These are phyloP conservation scores for Brevimyrus niger DNA, from an alignment of 2,113 vertebrate genomes.

Conservation along the genomic window DNA sequence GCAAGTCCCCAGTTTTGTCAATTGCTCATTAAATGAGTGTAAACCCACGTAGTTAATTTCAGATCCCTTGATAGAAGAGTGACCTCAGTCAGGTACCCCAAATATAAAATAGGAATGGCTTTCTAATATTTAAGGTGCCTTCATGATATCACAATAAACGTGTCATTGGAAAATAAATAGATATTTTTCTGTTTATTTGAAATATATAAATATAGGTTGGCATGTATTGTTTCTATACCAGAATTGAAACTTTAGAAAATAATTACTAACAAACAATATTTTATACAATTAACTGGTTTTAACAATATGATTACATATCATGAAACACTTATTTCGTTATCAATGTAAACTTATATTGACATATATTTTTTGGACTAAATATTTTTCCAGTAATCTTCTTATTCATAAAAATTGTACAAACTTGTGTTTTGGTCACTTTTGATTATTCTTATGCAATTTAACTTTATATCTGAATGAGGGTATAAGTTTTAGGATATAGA, in stretches of 20 bases:
- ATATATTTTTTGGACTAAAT: neutral
- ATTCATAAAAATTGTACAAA: neutral
- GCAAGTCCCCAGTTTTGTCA: constrained; percentile 49
- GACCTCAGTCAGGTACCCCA: constrained; percentile 40
- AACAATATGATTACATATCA: neutral
- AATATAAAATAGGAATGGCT: constrained; percentile 31
- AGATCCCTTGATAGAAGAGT: constrained; percentile 39
- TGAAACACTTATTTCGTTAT: neutral
- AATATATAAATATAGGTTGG: neutral
- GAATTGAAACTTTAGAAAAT: neutral
- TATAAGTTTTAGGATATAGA: neutral
- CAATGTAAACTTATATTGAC: neutral
- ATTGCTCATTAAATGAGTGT: constrained; percentile 66
- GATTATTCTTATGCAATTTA: neutral
- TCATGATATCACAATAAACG: neutral
- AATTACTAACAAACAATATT: neutral
- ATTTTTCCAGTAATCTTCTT: neutral
- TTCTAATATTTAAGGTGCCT: constrained; percentile 37
- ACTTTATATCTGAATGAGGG: neutral
- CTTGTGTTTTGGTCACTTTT: neutral
- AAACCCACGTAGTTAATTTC: constrained; percentile 44
- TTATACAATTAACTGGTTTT: neutral
- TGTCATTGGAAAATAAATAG: neutral
- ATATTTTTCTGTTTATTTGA: neutral
- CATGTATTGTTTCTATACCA: neutral